A percentile compares a stretch with the other conserved stretches of the same genome.
phyloP scores from a whole-genome alignment of 2,888 invertebrate genomes.

The Clostera curtula region DNA sequence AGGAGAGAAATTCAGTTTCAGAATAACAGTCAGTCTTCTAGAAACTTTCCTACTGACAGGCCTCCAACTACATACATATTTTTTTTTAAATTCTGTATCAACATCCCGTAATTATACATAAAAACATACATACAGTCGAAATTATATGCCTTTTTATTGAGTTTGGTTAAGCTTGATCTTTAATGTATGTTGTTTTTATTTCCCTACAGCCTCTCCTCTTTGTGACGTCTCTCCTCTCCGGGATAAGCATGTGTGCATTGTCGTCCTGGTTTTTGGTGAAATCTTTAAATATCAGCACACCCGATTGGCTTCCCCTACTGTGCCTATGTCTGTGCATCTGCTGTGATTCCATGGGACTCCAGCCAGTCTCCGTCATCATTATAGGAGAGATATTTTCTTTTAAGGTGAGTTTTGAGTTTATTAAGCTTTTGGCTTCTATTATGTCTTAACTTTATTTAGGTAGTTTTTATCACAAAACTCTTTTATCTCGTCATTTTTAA shows the following conservation, averaged over 20 bases:
- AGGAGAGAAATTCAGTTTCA: too few species aligned
- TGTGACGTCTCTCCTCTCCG: constrained; percentile 46
- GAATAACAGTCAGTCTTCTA: too few species aligned
- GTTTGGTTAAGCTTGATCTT: too few species aligned
- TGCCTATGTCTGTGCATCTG: constrained; percentile 68
- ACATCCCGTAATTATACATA: too few species aligned
- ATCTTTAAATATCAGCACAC: constrained; percentile 30
- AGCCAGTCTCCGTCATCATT: constrained; percentile 67
- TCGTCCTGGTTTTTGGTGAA: constrained; percentile 56
- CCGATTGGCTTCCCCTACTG: constrained; percentile 65
- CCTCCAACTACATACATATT: too few species aligned
- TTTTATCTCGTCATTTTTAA: too few species aligned
- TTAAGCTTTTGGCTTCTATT: neutral
- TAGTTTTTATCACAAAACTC: too few species aligned
- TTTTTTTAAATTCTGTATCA: too few species aligned
- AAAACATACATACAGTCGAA: too few species aligned
- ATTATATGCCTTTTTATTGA: too few species aligned
- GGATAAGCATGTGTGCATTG: constrained; percentile 50
- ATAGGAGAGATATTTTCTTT: constrained; percentile 69
- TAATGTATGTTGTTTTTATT: neutral
- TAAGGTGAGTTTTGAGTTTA: constrained; percentile 32
- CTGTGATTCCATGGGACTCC: constrained; percentile 65
- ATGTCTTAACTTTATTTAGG: too few species aligned
- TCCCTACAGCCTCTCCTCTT: constrained; percentile 44
- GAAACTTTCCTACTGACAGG: too few species aligned